These are phyloP conservation scores for Mallateleia sp. DNA, from an alignment of 2,888 invertebrate genomes.

Conservation along the genomic window DNA sequence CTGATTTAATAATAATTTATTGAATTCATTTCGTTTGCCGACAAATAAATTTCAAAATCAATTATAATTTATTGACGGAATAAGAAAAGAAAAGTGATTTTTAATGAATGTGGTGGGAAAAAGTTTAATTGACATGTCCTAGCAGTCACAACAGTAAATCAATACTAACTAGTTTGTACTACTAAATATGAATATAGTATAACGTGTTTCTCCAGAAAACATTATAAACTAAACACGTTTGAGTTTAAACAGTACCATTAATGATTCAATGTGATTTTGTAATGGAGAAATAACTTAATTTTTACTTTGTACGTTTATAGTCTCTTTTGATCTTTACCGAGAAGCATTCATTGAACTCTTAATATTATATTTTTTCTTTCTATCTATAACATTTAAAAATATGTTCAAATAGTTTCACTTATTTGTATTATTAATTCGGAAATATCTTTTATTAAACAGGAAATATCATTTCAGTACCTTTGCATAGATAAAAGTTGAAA, in stretches of 20 bases:
- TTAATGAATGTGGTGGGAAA: background rate
- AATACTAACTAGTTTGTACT: background rate
- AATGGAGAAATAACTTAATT: no score
- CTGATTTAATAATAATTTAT: constrained; percentile 27
- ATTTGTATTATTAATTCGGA: no score
- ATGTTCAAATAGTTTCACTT: no score
- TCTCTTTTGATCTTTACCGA: no score
- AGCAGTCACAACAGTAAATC: background rate
- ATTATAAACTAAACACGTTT: background rate
- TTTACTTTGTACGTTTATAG: no score
- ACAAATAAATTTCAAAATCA: background rate
- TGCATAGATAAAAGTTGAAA: no score
- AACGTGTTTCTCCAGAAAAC: background rate
- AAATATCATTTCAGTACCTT: no score
- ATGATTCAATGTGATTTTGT: no score
- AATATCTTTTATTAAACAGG: no score
- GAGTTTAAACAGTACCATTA: background rate
- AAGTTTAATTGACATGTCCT: background rate
- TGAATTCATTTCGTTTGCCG: constrained; percentile 6
- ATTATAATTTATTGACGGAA: background rate
- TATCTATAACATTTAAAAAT: no score
- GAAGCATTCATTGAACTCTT: no score
- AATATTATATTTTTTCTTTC: no score
- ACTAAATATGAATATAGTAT: background rate
- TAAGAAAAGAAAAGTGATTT: background rate